Evolutionary conservation across 53 echinoderm and acorn worm genomes (phyloP), one percentile per base, ranked within the genome.

Genomic region (Luidia sarsii): DNA sequence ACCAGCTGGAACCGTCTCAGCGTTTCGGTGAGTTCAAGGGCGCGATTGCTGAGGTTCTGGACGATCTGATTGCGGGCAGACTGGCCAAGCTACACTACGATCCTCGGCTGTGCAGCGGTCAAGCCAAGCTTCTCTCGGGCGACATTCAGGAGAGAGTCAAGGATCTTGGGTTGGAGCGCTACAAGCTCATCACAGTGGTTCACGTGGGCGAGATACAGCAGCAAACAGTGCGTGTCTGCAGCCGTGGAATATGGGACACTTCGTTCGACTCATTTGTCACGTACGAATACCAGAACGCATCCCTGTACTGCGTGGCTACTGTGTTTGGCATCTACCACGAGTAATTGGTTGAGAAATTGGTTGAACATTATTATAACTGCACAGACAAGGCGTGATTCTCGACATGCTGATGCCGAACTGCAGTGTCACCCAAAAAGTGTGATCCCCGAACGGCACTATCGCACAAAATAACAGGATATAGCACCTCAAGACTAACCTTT

Each of bases 301-400:
- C 90, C 25, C 51, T 94, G 33, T 94, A 90, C 59, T 94, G 94
- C 62, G 84, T 87, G 18, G 94, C 90, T 10, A 94, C 85, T 2
- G 83, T 94, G 18, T 94, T 87, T 63, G 94, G 90, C 20, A 82
- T 90, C 53, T 94, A 94, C 67, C 83, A 72, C 30, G 94, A 94
- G 56, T 94, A 63, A 90, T 2, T 34, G n/a, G n/a, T n/a, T n/a
- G n/a, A n/a, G n/a, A n/a, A n/a, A n/a, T n/a, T n/a, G n/a, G n/a
- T n/a, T n/a, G n/a, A n/a, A n/a, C n/a, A n/a, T n/a, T n/a, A n/a
- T n/a, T n/a, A n/a, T n/a, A n/a, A n/a, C n/a, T n/a, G n/a, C n/a
- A n/a, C n/a, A n/a, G n/a, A n/a, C n/a, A n/a, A n/a, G n/a, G n/a
- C n/a, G n/a, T n/a, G n/a, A n/a, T n/a, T n/a, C n/a, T n/a, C n/a